These are phyloP conservation scores for Anoncus sp. DNA, from an alignment of 2,888 invertebrate species.

Conservation along the genomic window DNA sequence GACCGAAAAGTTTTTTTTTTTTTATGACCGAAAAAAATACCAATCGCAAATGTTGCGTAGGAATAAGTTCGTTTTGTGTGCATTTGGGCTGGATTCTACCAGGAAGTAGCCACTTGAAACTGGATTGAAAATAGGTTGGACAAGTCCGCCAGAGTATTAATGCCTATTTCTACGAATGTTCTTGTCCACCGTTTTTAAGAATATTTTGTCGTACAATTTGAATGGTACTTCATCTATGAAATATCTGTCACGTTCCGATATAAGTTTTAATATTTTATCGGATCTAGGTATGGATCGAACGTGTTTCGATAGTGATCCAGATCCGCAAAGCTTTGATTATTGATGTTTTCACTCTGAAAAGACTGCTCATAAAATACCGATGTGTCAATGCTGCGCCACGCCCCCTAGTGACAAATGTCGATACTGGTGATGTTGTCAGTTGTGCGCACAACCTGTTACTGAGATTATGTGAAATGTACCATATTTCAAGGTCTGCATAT, in stretches of 20 bases:
- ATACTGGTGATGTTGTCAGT: background rate
- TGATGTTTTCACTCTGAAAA: background rate
- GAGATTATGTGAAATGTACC: background rate
- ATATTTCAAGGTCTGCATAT: background rate
- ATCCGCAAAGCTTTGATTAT: background rate
- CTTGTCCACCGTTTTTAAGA: background rate
- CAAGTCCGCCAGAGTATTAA: background rate
- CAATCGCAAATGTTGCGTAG: background rate
- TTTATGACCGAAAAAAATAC: no score
- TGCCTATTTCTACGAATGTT: background rate
- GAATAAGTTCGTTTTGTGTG: background rate
- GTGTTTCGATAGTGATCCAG: background rate
- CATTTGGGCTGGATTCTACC: background rate
- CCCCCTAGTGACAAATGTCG: background rate
- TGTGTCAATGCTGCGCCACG: background rate
- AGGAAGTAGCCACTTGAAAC: background rate
- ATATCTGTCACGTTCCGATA: no score
- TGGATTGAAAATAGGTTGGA: background rate
- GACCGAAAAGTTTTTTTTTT: no score
- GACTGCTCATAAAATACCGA: background rate
- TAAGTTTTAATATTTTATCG: no score
- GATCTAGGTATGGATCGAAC: no score
- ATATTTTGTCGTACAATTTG: no score
- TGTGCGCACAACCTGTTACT: background rate
- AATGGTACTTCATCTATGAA: no score